phyloP scores from a whole-genome alignment of 1,140 invertebrate genomes.

The Plodia interpunctella region DNA sequence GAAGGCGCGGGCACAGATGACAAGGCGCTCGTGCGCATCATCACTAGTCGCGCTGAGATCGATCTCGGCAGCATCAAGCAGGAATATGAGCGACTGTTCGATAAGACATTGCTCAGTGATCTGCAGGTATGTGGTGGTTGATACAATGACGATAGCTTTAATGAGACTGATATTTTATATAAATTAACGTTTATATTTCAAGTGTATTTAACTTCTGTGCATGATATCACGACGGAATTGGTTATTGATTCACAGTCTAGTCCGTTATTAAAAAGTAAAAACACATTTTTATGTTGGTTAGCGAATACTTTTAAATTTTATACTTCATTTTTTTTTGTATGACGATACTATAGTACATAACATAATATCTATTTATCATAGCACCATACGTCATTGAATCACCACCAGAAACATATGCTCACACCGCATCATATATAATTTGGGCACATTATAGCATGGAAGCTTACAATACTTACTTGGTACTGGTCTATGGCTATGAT shows the following conservation, averaged over 20 bases:
- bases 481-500: not conserved
- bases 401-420: not conserved
- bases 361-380: not conserved
- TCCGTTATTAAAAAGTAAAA: too few relatives aligned
- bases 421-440: constrained; percentile 17
- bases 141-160: not conserved
- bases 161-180: too few relatives aligned
- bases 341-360: too few relatives aligned
- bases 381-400: not conserved
- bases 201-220: too few relatives aligned
- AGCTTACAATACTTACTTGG: constrained; percentile 22
- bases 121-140: constrained; percentile 75
- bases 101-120: constrained; percentile 82
- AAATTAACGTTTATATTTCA: too few relatives aligned
- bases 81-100: constrained; percentile 83
- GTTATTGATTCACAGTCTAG: too few relatives aligned
- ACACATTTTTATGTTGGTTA: too few relatives aligned
- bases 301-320: too few relatives aligned
- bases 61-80: constrained; percentile 84
- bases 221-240: too few relatives aligned
- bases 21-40: constrained; percentile 81
- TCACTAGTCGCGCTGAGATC: constrained; percentile 84
- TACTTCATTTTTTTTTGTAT: too few relatives aligned
- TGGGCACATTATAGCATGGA: constrained; percentile 39
- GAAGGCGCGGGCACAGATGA: constrained; percentile 85